Evolutionary conservation across 2,797 vertebrate genomes (phyloP).

Genomic region (Danio kyathit): DNA sequence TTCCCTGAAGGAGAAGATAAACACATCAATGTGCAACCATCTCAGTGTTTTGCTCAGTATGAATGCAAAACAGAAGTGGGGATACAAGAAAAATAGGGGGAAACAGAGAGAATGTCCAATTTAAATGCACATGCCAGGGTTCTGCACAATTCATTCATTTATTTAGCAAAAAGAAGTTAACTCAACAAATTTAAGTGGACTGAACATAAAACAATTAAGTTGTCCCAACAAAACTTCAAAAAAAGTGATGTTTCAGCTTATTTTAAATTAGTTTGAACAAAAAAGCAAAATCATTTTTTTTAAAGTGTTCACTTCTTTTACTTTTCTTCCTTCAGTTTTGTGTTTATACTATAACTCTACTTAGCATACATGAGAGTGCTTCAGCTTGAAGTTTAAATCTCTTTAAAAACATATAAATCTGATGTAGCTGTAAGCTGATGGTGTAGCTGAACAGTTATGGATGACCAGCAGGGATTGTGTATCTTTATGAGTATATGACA

Average conservation of each 20-base stretch:
- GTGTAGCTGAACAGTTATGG: background rate
- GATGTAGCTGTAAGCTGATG: background rate
- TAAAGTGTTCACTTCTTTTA: too few species aligned
- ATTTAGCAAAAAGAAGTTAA: too few species aligned
- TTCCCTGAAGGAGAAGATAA: constrained; percentile 20
- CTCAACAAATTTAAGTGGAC: too few species aligned
- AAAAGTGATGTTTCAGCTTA: too few species aligned
- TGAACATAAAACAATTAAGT: too few species aligned
- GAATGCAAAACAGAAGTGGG: background rate
- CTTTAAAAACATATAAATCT: constrained; percentile 8
- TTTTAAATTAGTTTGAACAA: too few species aligned
- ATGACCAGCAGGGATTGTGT: background rate
- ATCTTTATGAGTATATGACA: constrained; percentile 25
- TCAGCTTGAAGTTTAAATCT: background rate
- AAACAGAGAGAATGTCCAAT: background rate
- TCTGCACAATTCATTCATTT: too few species aligned
- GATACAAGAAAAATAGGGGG: background rate
- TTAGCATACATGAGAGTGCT: background rate
- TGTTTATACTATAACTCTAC: too few species aligned
- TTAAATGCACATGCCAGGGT: too few species aligned
- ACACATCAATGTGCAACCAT: background rate
- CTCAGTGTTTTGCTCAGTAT: constrained; percentile 4
- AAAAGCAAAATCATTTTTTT: too few species aligned
- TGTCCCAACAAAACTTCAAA: too few species aligned
- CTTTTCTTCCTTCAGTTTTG: too few species aligned